Base-by-base conservation (phyloP, 2,113 vertebrate species). In the Ivindomyrus marchei region DNA sequence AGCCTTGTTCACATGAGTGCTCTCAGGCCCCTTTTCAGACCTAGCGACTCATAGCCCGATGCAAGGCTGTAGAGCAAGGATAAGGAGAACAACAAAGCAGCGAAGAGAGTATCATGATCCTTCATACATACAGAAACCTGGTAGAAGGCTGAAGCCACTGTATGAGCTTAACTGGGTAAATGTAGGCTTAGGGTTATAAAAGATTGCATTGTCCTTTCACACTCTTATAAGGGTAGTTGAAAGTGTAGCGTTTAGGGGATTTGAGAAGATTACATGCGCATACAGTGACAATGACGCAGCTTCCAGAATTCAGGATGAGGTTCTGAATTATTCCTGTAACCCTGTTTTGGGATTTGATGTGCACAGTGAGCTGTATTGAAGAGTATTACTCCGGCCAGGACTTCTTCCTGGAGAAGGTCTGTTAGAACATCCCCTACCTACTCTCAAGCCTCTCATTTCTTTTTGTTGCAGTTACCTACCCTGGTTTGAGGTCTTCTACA, bases 401-500 rank as follows among this genome's bases (percentile, higher is more conserved):
- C 80, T 85, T 45, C 39, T 17, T 3, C 31, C 21, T 45, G 80
- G 36, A 24, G 39, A 24, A 46, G 0, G 17, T 84, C 7, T 45
- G 80, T 50, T 47, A 52, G n/a, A 17, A 10, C 49, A 31, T 49
- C 15, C 31, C 58, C 45, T 19, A 47, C 21, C 45, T 45, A 39
- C 21, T 46, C 53, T 50, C 6, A 36, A 31, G 2, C 39, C 31
- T 45, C 83, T 0, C 8, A 24, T 86, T 24, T 90, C 11, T 90
- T 24, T 89, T 31, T 80, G 58, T 91, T 88, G 36, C 92, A 98
- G 97, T 90, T 97, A 97, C 90, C 95, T 97, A 88, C 97, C 97
- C 1, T 98, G 97, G 97, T 98, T 98, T 91, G 97, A 98, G 90
- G 95, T 97, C 62, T 98, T 98, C 94, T 98, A 98, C 95, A 98